Percentiles rank a stretch among this genome's conserved stretches.
phyloP scores from a whole-genome alignment of 2,888 invertebrate species.

The Megastigmus dorsalis region DNA sequence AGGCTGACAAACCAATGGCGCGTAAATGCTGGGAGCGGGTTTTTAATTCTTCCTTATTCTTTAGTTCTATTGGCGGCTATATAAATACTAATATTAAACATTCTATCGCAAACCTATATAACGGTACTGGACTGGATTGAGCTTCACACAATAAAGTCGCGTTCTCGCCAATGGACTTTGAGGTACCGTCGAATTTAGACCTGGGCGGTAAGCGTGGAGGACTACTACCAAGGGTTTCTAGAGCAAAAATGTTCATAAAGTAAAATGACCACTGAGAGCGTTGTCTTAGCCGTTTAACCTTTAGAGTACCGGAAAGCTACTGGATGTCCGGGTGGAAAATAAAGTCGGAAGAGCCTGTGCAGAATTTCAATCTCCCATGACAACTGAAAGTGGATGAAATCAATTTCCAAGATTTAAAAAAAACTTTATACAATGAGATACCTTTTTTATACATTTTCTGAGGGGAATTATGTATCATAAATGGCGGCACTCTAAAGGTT shows the following conservation, averaged over 20 bases:
- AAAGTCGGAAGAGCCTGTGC: no score
- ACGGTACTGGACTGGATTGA: conserved; percentile 82
- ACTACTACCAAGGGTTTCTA: conserved; percentile 75
- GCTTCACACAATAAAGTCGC: conserved; percentile 78
- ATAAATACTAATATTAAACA: neutral
- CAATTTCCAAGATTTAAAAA: no score
- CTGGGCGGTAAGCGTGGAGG: conserved; percentile 77
- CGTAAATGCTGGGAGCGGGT: conserved; percentile 81
- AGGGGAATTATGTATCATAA: no score
- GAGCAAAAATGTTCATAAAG: neutral
- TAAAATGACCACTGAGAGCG: no score
- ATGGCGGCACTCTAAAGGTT: no score
- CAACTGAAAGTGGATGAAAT: no score
- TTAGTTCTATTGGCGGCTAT: neutral
- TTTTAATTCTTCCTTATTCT: neutral
- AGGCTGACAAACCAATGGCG: neutral
- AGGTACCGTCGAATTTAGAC: conserved; percentile 73
- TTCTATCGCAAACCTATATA: conserved; percentile 75
- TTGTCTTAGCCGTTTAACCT: no score
- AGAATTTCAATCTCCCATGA: no score
- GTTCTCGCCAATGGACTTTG: conserved; percentile 60
- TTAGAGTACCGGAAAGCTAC: no score
- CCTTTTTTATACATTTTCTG: no score
- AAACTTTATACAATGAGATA: no score
- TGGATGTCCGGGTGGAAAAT: no score